Evolutionary conservation across 2,113 vertebrate genomes (phyloP), one percentile per base, ranked within the genome.

Genomic region (Boulengeromyrus knoepffleri): DNA sequence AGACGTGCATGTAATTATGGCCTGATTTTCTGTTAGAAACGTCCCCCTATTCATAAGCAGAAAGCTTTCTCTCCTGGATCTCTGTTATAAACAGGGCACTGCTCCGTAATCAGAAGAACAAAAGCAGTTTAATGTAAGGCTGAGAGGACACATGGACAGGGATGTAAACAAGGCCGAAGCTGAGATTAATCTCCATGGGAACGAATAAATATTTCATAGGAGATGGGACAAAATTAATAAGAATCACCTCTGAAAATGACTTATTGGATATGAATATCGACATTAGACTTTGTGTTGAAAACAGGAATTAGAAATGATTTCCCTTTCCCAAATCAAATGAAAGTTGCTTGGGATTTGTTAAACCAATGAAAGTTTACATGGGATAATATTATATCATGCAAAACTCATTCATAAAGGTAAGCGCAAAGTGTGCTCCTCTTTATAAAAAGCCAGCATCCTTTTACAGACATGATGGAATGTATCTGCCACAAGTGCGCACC

Each of bases 161-260:
- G 77, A 47, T 39, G 90, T 90, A 88, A 90, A 88, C 90, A 88
- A 45, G 88, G 45, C 27, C 6, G 36, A 70, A 31, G 50, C 74
- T 70, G 86, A 27, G 50, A 46, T 36, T 13, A 42, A 90, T 90
- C 74, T 74, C 90, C 87, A 89, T 89, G 87, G 90, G 77, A 88
- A 88, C 77, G n/a, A 83, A 87, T 88, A 47, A 88, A 85, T 90
- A 90, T 88, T 88, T 47, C 39, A 21, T 42, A 17, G 53, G 10
- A 88, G 87, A 89, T 85, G 27, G 9, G n/a, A 39, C 9, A 58
- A 88, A 77, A 56, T 85, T 66, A 88, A 85, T 88, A 85, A 85
- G 80, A 70, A 80, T 36, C 77, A 49, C 90, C n/a, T 90, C 47
- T 62, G 53, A 58, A 83, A 88, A n/a, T 42, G 53, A 90, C 88